Base-by-base conservation (phyloP, 2,113 vertebrate species). In the Colistium nudipinnis region DNA sequence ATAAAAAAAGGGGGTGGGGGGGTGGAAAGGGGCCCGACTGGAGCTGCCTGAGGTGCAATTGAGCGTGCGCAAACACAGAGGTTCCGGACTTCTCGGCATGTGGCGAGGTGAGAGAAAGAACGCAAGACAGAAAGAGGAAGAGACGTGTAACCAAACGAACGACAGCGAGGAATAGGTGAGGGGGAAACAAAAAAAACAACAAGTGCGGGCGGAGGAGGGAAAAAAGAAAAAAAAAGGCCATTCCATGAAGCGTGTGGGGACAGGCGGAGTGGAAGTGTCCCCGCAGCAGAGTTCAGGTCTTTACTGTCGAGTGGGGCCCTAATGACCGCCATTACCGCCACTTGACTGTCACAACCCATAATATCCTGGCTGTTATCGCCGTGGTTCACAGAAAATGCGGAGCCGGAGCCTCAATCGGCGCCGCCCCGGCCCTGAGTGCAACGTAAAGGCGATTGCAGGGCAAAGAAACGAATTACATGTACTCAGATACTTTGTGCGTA, bases 1-100 rank as follows among this genome's bases (percentile, higher is more conserved):
- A 19, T 8, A 36, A 31, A 31, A 31, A 31, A 31, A 20, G 10
- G 8, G 35, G 8, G 35, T 7, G 35, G n/a, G 30, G 24, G 24
- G 24, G 22, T 4, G 13, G 0, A 63, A 69, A 61, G 31, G 38
- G 52, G 54, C 51, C 59, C 41, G 10, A 76, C 70, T 53, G 54
- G 75, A 78, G 43, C 70, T 77, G 85, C 74, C 51, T 80, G 45
- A 75, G 43, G 81, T 83, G 70, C 78, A 87, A 74, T 74, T 74
- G 75, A 82, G 79, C 80, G 60, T 74, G 74, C 74, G 55, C 79
- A 86, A 81, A 76, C 82, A 79, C 79, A 81, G 72, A 55, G 33
- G 70, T 38, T n/a, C 54, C 24, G 33, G 43, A 60, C 30, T 33
- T 33, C 55, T 65, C 56, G 71, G 77, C 75, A 51, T 74, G 70